Conservation (phyloP, 1,140 invertebrate genomes). For the Myzus persicae region DNA sequence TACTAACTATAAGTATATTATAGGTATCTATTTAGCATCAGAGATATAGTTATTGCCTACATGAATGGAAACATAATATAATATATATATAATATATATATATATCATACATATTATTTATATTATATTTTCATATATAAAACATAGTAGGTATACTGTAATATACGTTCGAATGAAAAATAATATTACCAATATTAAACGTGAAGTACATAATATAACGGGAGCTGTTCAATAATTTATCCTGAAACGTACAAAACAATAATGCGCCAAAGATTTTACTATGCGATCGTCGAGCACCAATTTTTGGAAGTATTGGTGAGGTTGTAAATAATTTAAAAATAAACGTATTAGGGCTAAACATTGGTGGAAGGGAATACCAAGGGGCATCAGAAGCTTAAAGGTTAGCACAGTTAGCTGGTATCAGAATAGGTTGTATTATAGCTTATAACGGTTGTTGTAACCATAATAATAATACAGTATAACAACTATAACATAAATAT, state of each 20-base stretch:
- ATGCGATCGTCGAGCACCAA: neutral
- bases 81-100: no score
- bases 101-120: no score
- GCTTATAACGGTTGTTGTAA: neutral
- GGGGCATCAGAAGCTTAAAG: neutral
- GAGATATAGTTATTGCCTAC: neutral
- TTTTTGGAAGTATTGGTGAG: neutral
- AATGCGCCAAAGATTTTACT: neutral
- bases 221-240: neutral
- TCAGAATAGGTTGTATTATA: neutral
- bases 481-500: neutral
- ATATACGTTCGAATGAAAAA: neutral
- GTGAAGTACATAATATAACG: neutral
- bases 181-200: neutral
- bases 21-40: neutral
- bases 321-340: neutral
- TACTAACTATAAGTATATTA: neutral
- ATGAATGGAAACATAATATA: neutral
- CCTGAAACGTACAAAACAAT: neutral
- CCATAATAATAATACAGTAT: neutral
- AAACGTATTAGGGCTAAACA: neutral
- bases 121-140: no score
- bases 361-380: neutral
- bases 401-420: neutral
- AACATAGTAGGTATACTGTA: no score